These are phyloP conservation scores for Endotricha flammealis DNA, from an alignment of 2,888 invertebrate genomes.

Conservation along the genomic window DNA sequence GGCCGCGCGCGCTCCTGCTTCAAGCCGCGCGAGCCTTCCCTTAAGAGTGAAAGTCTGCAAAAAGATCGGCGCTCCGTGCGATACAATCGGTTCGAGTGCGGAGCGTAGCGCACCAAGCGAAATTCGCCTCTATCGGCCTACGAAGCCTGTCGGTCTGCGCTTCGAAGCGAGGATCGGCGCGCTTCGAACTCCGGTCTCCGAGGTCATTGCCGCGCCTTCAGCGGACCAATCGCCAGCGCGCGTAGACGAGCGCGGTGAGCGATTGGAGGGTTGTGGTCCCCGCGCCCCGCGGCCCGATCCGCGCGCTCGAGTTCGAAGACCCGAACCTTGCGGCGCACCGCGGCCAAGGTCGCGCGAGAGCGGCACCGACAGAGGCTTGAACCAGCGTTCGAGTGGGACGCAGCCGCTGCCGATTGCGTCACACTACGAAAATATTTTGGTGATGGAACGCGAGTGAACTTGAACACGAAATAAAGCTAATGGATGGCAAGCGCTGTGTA, in stretches of 20 bases:
- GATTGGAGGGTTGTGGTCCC: conserved; percentile 62
- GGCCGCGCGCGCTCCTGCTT: conserved; percentile 65
- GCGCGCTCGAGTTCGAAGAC: conserved; percentile 83
- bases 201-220: conserved; percentile 87
- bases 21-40: conserved; percentile 60
- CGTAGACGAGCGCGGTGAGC: conserved; percentile 62
- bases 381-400: conserved; percentile 62
- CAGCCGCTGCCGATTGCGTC: conserved; percentile 66
- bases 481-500: conserved; percentile 63
- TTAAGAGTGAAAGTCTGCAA: conserved; percentile 80
- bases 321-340: conserved; percentile 92
- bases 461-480: conserved; percentile 74
- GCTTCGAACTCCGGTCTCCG: conserved; percentile 88
- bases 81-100: conserved; percentile 70
- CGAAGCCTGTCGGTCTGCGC: conserved; percentile 74
- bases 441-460: conserved; percentile 77
- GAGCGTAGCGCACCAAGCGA: conserved; percentile 55
- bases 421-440: conserved; percentile 76
- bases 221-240: conserved; percentile 72
- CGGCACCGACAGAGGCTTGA: conserved; percentile 60
- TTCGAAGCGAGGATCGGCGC: conserved; percentile 82
- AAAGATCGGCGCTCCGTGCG: conserved; percentile 72
- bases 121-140: conserved; percentile 70
- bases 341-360: conserved; percentile 84
- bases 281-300: conserved; percentile 58